These are phyloP conservation scores for Drosophila nebulosa DNA, from an alignment of 1,140 invertebrate species.

Conservation along the genomic window DNA sequence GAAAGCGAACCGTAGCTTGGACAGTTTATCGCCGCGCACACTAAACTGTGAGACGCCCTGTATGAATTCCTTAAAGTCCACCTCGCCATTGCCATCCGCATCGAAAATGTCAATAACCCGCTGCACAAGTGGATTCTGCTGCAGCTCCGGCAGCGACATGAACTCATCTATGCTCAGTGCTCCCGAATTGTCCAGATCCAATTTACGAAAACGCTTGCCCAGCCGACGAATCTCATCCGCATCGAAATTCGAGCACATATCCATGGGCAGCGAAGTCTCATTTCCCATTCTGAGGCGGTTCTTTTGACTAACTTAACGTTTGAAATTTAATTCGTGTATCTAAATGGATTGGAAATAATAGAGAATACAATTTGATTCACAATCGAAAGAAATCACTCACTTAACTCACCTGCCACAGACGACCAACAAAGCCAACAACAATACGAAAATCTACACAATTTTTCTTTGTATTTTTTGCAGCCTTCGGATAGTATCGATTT, in stretches of 20 bases:
- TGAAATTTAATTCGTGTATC: too few relatives aligned
- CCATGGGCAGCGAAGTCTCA: constrained; percentile 98
- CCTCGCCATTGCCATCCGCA: constrained; percentile 98
- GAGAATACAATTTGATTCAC: too few relatives aligned
- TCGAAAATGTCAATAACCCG: constrained; percentile 99
- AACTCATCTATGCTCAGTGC: constrained; percentile 99
- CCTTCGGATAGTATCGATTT: constrained; percentile 46
- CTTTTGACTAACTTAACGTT: too few relatives aligned
- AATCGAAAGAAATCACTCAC: neutral
- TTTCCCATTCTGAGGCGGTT: constrained; percentile 87
- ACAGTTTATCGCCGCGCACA: constrained; percentile 99
- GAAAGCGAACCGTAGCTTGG: constrained; percentile 98
- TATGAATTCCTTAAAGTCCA: constrained; percentile 95
- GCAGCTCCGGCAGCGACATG: constrained; percentile 98
- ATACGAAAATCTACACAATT: constrained; percentile 20
- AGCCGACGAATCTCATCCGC: constrained; percentile 98
- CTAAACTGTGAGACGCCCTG: constrained; percentile 99
- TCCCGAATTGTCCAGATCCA: constrained; percentile 98
- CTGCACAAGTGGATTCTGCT: constrained; percentile 99
- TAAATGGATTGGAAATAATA: too few relatives aligned
- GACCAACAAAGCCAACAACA: neutral
- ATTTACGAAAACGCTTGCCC: constrained; percentile 97
- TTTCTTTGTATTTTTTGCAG: neutral
- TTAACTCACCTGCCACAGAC: neutral
- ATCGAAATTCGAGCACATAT: constrained; percentile 99